Evolutionary conservation across 2,888 invertebrate genomes (phyloP).

Genomic region (Eupithecia centaureata): DNA sequence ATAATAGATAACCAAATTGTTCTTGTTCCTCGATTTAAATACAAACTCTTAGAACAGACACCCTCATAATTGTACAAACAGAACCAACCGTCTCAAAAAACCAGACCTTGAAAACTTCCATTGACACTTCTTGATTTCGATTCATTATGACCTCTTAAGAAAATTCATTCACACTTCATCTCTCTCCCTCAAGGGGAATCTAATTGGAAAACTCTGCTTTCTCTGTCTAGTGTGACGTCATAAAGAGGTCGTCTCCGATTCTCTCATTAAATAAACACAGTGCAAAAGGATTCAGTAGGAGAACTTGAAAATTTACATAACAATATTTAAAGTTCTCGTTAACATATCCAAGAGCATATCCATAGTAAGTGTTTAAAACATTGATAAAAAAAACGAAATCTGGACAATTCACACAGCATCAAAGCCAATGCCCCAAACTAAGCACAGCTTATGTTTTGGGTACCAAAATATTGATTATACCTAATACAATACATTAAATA

Average conservation of each 20-base stretch:
- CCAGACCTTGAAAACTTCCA: constrained; percentile 44
- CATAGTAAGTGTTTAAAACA: too few relatives aligned
- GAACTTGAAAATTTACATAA: neutral
- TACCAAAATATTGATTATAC: too few relatives aligned
- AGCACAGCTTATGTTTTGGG: neutral
- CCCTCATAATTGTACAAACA: neutral
- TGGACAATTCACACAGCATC: neutral
- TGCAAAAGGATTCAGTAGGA: constrained; percentile 46
- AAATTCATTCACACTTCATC: constrained; percentile 72
- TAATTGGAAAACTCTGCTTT: constrained; percentile 47
- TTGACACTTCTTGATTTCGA: constrained; percentile 63
- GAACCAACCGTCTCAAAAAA: constrained; percentile 28
- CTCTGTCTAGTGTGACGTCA: constrained; percentile 75
- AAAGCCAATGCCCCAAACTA: neutral
- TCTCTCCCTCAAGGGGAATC: constrained; percentile 47
- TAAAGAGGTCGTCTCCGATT: constrained; percentile 79
- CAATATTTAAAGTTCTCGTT: neutral
- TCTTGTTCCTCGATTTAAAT: too few relatives aligned
- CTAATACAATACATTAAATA: too few relatives aligned
- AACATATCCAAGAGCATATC: too few relatives aligned
- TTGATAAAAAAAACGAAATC: too few relatives aligned
- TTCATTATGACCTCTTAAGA: constrained; percentile 72
- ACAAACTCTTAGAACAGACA: neutral
- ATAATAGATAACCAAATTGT: too few relatives aligned
- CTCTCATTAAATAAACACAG: constrained; percentile 83